Conservation (phyloP, 1,140 invertebrate genomes). For the Solenopsis fugax region DNA sequence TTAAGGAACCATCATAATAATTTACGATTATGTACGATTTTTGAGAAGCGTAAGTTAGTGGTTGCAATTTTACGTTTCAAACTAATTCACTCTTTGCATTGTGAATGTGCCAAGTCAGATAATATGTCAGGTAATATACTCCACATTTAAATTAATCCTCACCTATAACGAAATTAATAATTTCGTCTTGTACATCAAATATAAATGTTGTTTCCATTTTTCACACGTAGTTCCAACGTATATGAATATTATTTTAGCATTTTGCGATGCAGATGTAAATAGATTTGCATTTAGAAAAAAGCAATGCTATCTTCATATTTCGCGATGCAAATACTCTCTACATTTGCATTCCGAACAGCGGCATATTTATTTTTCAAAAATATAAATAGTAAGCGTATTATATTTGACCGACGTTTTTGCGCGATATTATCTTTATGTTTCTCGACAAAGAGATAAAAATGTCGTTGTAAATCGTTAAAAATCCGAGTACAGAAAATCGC, state of each 20-base stretch:
- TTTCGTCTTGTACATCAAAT: slow-evolving; percentile 6
- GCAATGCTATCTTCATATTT: slow-evolving; percentile 51
- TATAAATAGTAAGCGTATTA: slow-evolving; percentile 23
- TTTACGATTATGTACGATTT: background rate
- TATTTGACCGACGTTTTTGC: slow-evolving; percentile 21
- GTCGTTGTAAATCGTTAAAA: slow-evolving; percentile 12
- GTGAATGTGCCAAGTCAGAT: background rate
- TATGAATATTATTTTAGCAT: slow-evolving; percentile 41
- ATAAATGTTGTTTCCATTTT: background rate
- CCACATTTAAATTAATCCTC: slow-evolving; percentile 11
- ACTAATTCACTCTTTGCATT: background rate
- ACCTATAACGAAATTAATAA: slow-evolving; percentile 3
- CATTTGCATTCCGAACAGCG: slow-evolving; percentile 53
- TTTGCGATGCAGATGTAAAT: slow-evolving; percentile 56
- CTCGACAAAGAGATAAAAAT: slow-evolving; percentile 3
- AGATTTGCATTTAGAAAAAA: slow-evolving; percentile 61
- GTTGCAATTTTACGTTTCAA: background rate
- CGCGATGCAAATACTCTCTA: slow-evolving; percentile 24
- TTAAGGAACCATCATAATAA: background rate
- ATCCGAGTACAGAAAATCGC: background rate
- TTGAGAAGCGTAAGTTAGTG: background rate
- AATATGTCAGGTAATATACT: background rate
- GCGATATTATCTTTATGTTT: slow-evolving; percentile 22
- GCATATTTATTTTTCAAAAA: slow-evolving; percentile 45
- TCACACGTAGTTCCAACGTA: background rate